Base-by-base conservation (phyloP, 2,888 invertebrate genomes). In the Eledona agricola region DNA sequence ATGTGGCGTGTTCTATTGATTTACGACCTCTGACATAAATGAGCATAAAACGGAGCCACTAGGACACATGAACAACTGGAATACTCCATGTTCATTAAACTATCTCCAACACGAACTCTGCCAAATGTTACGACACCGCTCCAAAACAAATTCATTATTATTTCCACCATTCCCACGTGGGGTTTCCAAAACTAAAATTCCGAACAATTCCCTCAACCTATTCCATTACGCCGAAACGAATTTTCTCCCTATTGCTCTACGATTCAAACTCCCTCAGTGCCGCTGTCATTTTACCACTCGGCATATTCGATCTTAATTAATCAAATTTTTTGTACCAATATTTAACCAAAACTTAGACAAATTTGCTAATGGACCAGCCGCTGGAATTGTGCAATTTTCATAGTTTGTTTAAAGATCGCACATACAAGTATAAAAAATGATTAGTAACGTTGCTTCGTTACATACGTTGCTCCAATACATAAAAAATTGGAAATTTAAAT, bases 1-100 rank as follows among this genome's bases (percentile, higher is more conserved):
- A 55, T 55, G 54, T 57, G 54, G 57, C 51, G 54, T 55, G 54
- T 51, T 31, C 43, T 55, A 57, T 57, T 55, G 54, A 57, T 55
- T 57, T 57, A 57, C 43, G 49, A 54, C 54, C 32, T 51, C 51
- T 51, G 34, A 51, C 47, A 54, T 50, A 47, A 57, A 57, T 57
- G 57, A 57, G 38, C 57, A 55, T 55, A 54, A 57, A 57, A 57
- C 54, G 26, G 47, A 52, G 40, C 43, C 52, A 47, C 47, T 35
- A 49, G 32, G 51, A 52, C 47, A 56, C 49, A 55, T 47, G 42
- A 56, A 47, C 46, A 51, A 56, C 52, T 49, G 47, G 49, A 56
- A 56, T 52, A 56, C 50, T 23, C 28, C 23, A 28, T 49, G 49
- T 32, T 55, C 37, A 50, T 55, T 55, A 55, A 55, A 50, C 55